Evolutionary conservation across 2,113 vertebrate genomes (phyloP).

Genomic region (Aviceda subcristata): DNA sequence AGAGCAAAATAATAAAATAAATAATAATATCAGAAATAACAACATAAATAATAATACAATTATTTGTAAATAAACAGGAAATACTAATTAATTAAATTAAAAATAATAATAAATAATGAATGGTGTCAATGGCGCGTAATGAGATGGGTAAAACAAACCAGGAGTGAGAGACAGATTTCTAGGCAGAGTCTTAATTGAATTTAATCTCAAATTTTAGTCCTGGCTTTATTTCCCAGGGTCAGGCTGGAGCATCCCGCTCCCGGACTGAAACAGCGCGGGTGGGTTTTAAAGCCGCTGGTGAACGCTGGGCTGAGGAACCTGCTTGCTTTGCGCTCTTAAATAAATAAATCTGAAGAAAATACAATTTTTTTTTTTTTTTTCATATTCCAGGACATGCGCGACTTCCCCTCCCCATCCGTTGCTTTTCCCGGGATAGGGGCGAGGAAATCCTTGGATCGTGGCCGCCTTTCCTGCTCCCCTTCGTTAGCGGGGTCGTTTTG

Average conservation of each 20-base stretch:
- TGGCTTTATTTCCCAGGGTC: neutral
- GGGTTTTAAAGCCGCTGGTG: neutral
- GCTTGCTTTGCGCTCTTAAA: neutral
- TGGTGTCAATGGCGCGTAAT: accelerated
- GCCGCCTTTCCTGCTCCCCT: neutral
- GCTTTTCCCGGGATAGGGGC: neutral
- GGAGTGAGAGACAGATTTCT: neutral
- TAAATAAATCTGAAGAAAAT: neutral
- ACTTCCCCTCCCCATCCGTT: neutral
- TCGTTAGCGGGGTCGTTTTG: neutral
- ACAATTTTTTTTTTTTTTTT: no score
- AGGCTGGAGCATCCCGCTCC: neutral
- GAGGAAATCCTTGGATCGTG: neutral
- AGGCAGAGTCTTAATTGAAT: neutral
- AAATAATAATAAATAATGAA: neutral
- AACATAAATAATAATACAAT: neutral
- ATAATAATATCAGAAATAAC: neutral
- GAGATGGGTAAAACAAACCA: neutral
- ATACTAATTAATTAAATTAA: neutral
- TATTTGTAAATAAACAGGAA: neutral
- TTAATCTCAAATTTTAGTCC: neutral
- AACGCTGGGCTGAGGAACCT: neutral
- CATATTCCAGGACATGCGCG: accelerated
- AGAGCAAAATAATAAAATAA: neutral
- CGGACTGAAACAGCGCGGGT: neutral